Conservation (phyloP, 2,888 invertebrate species). For the Danaus chrysippus region DNA sequence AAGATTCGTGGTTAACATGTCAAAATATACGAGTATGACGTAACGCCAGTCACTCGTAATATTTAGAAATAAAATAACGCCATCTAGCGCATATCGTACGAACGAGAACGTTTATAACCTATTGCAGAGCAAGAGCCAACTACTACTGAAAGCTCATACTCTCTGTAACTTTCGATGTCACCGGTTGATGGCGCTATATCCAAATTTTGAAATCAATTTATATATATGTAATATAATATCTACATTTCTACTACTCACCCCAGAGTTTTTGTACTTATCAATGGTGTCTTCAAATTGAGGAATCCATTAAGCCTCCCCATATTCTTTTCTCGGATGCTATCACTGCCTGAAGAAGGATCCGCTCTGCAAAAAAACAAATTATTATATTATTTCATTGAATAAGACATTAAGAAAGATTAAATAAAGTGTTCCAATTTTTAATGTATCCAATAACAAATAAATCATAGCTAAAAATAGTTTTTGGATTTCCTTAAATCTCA, state of each 20-base stretch:
- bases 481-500: too few relatives aligned
- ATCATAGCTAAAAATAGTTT: too few relatives aligned
- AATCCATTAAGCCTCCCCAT: conserved; percentile 82
- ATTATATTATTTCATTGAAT: too few relatives aligned
- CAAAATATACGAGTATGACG: background rate
- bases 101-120: background rate
- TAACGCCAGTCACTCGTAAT: background rate
- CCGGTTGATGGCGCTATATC: background rate
- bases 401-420: too few relatives aligned
- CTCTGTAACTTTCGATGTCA: background rate
- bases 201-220: background rate
- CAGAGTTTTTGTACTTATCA: conserved; percentile 85
- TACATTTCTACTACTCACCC: conserved; percentile 79
- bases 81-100: background rate
- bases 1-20: too few relatives aligned
- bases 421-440: too few relatives aligned
- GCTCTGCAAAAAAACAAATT: conserved; percentile 46
- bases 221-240: background rate
- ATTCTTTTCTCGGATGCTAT: conserved; percentile 71
- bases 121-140: background rate
- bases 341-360: conserved; percentile 53
- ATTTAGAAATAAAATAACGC: background rate
- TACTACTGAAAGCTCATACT: background rate
- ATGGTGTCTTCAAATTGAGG: conserved; percentile 84
- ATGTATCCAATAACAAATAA: too few relatives aligned